Evolutionary conservation across 2,113 vertebrate species (phyloP).

Genomic region (Castor canadensis): DNA sequence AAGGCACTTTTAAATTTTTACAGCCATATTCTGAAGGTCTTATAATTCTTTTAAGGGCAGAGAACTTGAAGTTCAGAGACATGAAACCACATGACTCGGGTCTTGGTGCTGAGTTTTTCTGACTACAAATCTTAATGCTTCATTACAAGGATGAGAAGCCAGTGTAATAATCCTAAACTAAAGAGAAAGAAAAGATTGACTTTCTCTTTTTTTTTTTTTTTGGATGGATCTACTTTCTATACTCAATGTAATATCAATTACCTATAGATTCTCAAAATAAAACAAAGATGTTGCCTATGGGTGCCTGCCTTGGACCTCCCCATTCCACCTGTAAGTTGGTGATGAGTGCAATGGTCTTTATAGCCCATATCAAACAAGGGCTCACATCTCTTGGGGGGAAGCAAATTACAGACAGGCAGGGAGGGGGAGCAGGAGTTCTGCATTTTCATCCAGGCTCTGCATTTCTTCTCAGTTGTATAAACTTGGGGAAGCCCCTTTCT

Average conservation of each 20-base stretch:
- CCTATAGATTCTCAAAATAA: not conserved
- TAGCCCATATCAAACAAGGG: accelerated
- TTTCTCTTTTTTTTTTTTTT: not conserved
- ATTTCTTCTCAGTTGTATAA: not conserved
- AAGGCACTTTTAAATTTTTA: not conserved
- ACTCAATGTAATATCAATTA: not conserved
- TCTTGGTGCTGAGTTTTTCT: not conserved
- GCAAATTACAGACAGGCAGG: accelerated
- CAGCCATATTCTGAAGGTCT: not conserved
- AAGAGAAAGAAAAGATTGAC: not conserved
- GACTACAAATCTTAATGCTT: not conserved
- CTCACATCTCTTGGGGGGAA: not conserved
- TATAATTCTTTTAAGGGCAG: not conserved
- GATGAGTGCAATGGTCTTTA: not conserved
- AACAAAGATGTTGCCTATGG: not conserved
- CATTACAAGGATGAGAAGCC: not conserved
- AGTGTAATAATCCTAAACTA: not conserved
- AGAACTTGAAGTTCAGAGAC: not conserved
- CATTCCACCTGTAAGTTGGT: not conserved
- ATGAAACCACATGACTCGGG: not conserved
- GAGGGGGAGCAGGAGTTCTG: not conserved
- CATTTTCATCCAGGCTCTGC: not conserved
- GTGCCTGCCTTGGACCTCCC: no score
- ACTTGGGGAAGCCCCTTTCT: not conserved
- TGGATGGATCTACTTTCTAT: not conserved